Evolutionary conservation across 2,797 vertebrate genomes (phyloP).

Genomic region (Xenopus petersii): DNA sequence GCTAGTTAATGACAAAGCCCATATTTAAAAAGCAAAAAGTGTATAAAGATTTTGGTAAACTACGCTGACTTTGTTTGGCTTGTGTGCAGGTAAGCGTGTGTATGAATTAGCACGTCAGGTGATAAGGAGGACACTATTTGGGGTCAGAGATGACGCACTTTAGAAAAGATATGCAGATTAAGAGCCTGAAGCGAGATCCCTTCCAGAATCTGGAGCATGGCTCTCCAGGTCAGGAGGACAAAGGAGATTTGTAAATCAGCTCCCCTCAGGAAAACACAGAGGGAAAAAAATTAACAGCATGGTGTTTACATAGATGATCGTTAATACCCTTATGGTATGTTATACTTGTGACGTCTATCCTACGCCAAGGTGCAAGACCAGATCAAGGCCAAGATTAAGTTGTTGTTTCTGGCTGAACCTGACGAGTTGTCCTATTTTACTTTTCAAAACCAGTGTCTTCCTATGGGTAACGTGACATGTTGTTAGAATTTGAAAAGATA

Average conservation of each 20-base stretch:
- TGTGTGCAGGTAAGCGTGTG: background rate
- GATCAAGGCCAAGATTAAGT: constrained; percentile 3
- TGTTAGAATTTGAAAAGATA: too few species aligned
- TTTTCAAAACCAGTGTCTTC: too few species aligned
- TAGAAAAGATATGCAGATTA: constrained; percentile 25
- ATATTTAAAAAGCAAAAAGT: too few species aligned
- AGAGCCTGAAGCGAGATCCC: constrained; percentile 3
- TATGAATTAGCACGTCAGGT: background rate
- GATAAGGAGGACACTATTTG: constrained; percentile 16
- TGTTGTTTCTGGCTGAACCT: background rate
- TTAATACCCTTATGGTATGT: constrained; percentile 11
- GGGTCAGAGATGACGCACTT: constrained; percentile 37
- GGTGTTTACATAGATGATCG: constrained; percentile 3
- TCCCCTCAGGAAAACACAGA: constrained; percentile 5
- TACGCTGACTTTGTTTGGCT: too few species aligned
- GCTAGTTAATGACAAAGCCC: too few species aligned
- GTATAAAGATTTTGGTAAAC: too few species aligned
- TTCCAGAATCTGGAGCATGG: constrained; percentile 28
- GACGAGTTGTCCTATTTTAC: background rate
- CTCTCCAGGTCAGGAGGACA: constrained; percentile 22
- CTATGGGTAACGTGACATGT: too few species aligned
- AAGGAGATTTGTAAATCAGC: constrained; percentile 28
- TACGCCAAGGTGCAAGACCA: background rate
- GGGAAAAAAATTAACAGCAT: constrained; percentile 1
- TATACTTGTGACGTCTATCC: constrained; percentile 13